phyloP scores from a whole-genome alignment of 2,888 invertebrate species.

The Ormyrus thymus region DNA sequence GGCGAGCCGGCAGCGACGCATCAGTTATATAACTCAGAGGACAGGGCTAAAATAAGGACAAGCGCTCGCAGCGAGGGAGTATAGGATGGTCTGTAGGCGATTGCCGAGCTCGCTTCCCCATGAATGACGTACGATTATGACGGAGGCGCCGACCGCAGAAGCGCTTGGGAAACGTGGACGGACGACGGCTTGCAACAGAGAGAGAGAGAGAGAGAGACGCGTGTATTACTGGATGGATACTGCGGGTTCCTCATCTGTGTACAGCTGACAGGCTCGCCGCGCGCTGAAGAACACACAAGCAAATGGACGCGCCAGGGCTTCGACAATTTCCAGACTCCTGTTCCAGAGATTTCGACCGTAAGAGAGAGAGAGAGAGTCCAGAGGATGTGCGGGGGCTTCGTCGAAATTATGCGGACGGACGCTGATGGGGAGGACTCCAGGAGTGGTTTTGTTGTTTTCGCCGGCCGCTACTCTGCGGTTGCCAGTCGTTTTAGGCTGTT shows the following conservation, averaged over 20 bases:
- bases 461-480: background rate
- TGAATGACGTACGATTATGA: slow-evolving; percentile 42
- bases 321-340: slow-evolving; percentile 15
- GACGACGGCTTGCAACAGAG: slow-evolving; percentile 15
- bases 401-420: slow-evolving; percentile 21
- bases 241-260: background rate
- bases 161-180: slow-evolving; percentile 30
- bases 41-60: slow-evolving; percentile 1
- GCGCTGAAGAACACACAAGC: background rate
- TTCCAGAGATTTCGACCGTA: background rate
- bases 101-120: slow-evolving; percentile 19
- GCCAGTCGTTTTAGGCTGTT: slow-evolving; percentile 8
- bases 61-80: background rate
- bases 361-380: background rate
- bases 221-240: background rate
- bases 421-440: slow-evolving; percentile 6
- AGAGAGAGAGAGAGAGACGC: too few species aligned
- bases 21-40: too few species aligned
- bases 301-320: background rate
- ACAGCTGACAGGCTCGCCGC: background rate
- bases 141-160: slow-evolving; percentile 24
- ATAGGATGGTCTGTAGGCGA: background rate
- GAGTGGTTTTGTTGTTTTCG: slow-evolving; percentile 31
- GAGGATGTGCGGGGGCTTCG: background rate
- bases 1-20: too few species aligned